Evolutionary conservation across 2,888 invertebrate genomes (phyloP).

Genomic region (Scaptodrosophila latifasciaeformis): DNA sequence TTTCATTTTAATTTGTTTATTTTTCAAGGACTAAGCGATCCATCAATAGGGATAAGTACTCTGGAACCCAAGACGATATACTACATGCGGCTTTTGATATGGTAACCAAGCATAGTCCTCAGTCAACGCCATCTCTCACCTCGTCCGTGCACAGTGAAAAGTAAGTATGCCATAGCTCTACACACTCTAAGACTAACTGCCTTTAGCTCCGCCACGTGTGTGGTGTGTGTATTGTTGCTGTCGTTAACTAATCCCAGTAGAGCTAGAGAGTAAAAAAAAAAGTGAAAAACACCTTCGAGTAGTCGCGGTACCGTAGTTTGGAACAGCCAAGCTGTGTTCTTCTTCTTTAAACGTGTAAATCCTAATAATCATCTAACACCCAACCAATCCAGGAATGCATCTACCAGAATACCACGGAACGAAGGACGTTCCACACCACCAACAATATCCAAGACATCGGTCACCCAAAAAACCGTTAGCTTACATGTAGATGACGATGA

Average conservation of each 20-base stretch:
- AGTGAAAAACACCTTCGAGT: slow-evolving; percentile 39
- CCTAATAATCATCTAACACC: no score
- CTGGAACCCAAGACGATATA: slow-evolving; percentile 49
- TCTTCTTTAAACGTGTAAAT: no score
- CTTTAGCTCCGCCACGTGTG: slow-evolving; percentile 36
- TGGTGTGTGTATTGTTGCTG: slow-evolving; percentile 44
- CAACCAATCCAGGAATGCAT: neutral
- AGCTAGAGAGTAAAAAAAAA: slow-evolving; percentile 21
- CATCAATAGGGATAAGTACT: slow-evolving; percentile 77
- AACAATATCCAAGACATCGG: neutral
- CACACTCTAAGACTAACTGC: slow-evolving; percentile 18
- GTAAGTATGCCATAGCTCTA: slow-evolving; percentile 37
- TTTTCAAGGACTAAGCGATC: slow-evolving; percentile 77
- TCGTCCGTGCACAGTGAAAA: slow-evolving; percentile 59
- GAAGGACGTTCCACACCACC: no score
- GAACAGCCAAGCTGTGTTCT: no score
- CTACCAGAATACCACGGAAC: slow-evolving; percentile 16
- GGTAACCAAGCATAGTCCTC: slow-evolving; percentile 36
- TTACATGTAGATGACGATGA: slow-evolving; percentile 17
- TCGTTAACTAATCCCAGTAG: slow-evolving; percentile 36
- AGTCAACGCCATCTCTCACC: slow-evolving; percentile 56
- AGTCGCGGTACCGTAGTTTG: slow-evolving; percentile 47
- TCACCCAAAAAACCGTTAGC: slow-evolving; percentile 26
- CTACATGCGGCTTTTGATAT: slow-evolving; percentile 42
- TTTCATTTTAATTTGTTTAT: slow-evolving; percentile 15